phyloP scores from a whole-genome alignment of 2,888 invertebrate genomes.

The Epicampocera succincta region DNA sequence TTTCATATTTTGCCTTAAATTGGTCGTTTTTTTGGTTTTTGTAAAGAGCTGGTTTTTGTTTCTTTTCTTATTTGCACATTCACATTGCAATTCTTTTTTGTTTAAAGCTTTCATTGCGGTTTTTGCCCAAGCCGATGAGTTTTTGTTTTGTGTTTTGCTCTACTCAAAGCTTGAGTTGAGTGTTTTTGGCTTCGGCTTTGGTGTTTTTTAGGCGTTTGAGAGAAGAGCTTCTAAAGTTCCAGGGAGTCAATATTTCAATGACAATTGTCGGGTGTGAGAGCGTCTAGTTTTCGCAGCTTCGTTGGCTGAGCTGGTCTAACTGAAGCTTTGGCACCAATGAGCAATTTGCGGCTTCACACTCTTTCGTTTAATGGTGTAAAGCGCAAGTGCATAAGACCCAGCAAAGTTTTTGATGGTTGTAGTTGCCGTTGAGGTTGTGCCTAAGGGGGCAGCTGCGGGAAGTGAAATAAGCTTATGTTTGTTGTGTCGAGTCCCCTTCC shows the following conservation, averaged over 20 bases:
- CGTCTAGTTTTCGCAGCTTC: constrained; percentile 23
- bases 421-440: constrained; percentile 24
- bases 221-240: constrained; percentile 26
- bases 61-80: constrained; percentile 47
- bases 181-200: neutral
- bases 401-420: neutral
- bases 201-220: constrained; percentile 5
- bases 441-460: constrained; percentile 53
- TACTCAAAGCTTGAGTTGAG: constrained; percentile 40
- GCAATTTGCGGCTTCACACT: constrained; percentile 45
- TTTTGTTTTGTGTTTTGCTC: constrained; percentile 1
- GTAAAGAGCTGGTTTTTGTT: neutral
- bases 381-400: constrained; percentile 40
- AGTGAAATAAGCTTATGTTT: constrained; percentile 56
- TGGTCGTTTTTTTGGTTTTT: too few species aligned
- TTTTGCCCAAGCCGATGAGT: constrained; percentile 27
- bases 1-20: constrained; percentile 5
- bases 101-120: constrained; percentile 26
- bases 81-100: constrained; percentile 55
- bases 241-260: constrained; percentile 45
- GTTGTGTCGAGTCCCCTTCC: neutral
- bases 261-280: constrained; percentile 36
- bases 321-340: constrained; percentile 44
- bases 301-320: constrained; percentile 40
- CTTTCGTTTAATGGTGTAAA: constrained; percentile 45